Percentiles rank a stretch among this genome's conserved stretches.
Evolutionary conservation across 2,797 vertebrate species (phyloP).

Genomic region (Ataeniobius toweri): DNA sequence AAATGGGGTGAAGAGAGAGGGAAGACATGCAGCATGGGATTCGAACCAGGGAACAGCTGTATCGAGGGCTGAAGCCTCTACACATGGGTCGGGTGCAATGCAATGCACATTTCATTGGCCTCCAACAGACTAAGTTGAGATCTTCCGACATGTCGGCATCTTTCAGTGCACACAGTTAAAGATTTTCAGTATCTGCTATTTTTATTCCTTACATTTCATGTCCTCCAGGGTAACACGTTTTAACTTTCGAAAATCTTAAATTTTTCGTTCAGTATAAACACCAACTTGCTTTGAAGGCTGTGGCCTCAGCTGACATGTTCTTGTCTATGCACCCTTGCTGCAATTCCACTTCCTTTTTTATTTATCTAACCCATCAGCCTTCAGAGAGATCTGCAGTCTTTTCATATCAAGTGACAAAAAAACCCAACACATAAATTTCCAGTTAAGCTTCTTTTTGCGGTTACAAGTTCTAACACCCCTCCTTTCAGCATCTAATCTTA

Average conservation of each 20-base stretch:
- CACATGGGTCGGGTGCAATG: too few species aligned
- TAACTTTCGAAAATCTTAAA: slow-evolving; percentile 3
- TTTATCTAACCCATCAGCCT: background rate
- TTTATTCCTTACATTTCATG: background rate
- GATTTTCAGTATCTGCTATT: background rate
- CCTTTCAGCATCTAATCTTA: background rate
- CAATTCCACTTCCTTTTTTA: slow-evolving; percentile 1
- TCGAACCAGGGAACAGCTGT: too few species aligned
- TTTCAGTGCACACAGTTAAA: background rate
- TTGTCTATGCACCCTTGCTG: background rate
- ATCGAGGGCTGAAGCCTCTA: too few species aligned
- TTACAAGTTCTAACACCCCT: background rate
- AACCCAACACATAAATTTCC: background rate
- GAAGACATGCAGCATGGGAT: too few species aligned
- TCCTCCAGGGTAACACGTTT: background rate
- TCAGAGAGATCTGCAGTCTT: background rate
- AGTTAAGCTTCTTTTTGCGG: background rate
- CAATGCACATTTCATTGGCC: background rate
- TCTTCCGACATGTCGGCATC: background rate
- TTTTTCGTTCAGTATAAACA: background rate
- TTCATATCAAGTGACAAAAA: background rate
- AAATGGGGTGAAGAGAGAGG: too few species aligned
- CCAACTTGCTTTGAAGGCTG: background rate
- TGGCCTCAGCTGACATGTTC: background rate
- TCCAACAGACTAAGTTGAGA: background rate